These are phyloP conservation scores for Pongo pygmaeus DNA, from an alignment of 2,113 vertebrate genomes.

Conservation along the genomic window DNA sequence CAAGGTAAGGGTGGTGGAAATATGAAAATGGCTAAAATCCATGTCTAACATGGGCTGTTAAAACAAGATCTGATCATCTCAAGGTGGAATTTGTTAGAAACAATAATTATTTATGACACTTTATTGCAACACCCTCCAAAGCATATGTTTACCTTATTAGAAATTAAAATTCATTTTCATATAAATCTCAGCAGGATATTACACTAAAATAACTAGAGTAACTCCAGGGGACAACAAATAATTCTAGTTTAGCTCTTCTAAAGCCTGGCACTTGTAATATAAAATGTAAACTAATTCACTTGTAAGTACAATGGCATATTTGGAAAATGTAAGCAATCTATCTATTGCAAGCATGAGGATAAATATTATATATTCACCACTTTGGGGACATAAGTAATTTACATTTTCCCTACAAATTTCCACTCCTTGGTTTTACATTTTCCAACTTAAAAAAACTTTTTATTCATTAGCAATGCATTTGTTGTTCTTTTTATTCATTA, in stretches of 20 bases:
- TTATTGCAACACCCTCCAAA: slow-evolving; percentile 76
- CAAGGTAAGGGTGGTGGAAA: not conserved
- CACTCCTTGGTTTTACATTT: slow-evolving; percentile 26
- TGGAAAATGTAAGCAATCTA: slow-evolving; percentile 64
- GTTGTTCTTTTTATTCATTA: not conserved
- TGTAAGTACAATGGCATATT: slow-evolving; percentile 72
- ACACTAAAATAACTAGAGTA: slow-evolving; percentile 74
- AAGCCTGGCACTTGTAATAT: slow-evolving; percentile 55
- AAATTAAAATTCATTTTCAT: slow-evolving; percentile 84
- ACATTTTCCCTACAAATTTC: slow-evolving; percentile 41
- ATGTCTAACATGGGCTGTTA: slow-evolving; percentile 50
- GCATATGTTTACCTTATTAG: slow-evolving; percentile 82
- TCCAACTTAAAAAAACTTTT: slow-evolving; percentile 4
- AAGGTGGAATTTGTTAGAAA: slow-evolving; percentile 77
- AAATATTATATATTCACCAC: slow-evolving; percentile 54
- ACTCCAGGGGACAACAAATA: slow-evolving; percentile 78
- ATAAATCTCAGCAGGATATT: slow-evolving; percentile 80
- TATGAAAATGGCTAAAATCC: slow-evolving; percentile 45
- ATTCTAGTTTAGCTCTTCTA: slow-evolving; percentile 72
- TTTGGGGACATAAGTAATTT: slow-evolving; percentile 9
- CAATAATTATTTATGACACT: slow-evolving; percentile 81
- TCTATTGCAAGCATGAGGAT: not conserved
- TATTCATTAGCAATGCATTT: slow-evolving; percentile 3
- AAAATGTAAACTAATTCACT: slow-evolving; percentile 77
- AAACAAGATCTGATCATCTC: slow-evolving; percentile 72